These are phyloP conservation scores for Dasyurus viverrinus DNA, from an alignment of 2,113 vertebrate genomes.

Conservation along the genomic window DNA sequence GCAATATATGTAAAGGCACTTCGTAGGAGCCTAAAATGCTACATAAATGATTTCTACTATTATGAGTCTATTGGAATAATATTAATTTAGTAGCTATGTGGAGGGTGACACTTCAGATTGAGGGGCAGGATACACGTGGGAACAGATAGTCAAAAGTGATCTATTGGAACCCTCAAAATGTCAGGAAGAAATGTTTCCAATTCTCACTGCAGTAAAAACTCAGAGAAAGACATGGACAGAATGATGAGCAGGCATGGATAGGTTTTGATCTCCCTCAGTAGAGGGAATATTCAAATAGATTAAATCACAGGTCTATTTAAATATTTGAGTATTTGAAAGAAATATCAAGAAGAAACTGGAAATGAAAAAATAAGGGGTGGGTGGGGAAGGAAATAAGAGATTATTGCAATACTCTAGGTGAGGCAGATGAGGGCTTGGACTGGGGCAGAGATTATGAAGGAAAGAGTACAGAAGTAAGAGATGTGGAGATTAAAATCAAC, in stretches of 20 bases:
- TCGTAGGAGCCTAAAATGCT: too few species aligned
- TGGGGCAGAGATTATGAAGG: not conserved
- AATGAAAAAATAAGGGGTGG: not conserved
- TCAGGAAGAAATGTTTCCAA: not conserved
- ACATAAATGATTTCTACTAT: too few species aligned
- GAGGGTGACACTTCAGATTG: too few species aligned
- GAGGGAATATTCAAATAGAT: not conserved
- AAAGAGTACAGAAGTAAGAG: not conserved
- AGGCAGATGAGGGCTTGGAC: not conserved
- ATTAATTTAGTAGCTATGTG: too few species aligned
- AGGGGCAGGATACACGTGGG: too few species aligned
- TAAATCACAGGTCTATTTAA: not conserved
- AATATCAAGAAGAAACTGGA: not conserved
- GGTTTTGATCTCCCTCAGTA: not conserved
- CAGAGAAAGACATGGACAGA: not conserved
- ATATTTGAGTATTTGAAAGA: not conserved
- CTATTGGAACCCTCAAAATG: too few species aligned
- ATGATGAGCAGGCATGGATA: not conserved
- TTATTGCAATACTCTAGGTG: not conserved
- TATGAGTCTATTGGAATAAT: too few species aligned
- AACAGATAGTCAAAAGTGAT: too few species aligned
- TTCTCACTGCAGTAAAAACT: not conserved
- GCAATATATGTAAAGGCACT: too few species aligned
- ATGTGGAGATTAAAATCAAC: not conserved
- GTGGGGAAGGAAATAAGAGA: not conserved